Conservation (phyloP, 1,140 invertebrate genomes). For the Drosophila lacteicornis region DNA sequence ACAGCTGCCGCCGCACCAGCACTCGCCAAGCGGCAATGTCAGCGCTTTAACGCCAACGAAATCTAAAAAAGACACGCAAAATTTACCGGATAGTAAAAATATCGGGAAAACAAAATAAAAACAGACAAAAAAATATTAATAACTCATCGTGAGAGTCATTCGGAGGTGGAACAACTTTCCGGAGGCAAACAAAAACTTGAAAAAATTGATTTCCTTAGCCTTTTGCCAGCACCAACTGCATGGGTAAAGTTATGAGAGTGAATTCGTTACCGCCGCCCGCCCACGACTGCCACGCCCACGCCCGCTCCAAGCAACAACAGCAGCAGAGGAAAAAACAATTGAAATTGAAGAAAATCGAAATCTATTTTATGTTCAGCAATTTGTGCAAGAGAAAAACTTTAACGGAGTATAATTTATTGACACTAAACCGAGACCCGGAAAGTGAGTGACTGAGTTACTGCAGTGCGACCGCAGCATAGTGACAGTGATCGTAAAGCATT, state of each 20-base stretch:
- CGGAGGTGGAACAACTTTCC: conserved; percentile 29
- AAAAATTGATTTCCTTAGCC: conserved; percentile 52
- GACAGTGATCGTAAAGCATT: conserved; percentile 23
- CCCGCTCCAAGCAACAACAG: conserved; percentile 49
- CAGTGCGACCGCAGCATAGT: conserved; percentile 5
- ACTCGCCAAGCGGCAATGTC: conserved; percentile 58
- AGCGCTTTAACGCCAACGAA: conserved; percentile 47
- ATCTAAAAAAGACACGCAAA: conserved; percentile 15
- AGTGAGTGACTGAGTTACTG: conserved; percentile 60
- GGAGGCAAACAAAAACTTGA: conserved; percentile 22
- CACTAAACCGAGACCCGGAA: conserved; percentile 56
- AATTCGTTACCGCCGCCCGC: conserved; percentile 67
- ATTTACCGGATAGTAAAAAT: conserved; percentile 20
- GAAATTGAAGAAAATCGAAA: conserved; percentile 77
- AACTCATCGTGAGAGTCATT: conserved; percentile 23
- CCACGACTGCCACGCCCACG: conserved; percentile 66
- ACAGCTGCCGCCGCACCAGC: conserved; percentile 51
- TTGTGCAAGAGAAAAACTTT: conserved; percentile 82
- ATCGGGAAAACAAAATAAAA: conserved; percentile 19
- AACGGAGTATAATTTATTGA: conserved; percentile 68
- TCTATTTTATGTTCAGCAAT: conserved; percentile 84
- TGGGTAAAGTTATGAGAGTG: conserved; percentile 84
- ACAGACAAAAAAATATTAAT: conserved; percentile 12
- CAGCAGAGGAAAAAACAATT: conserved; percentile 55
- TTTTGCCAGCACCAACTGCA: conserved; percentile 57